A percentile compares a stretch with the other conserved stretches of the same genome.
phyloP scores from a whole-genome alignment of 2,113 vertebrate species.

The Crotalus helleri region DNA sequence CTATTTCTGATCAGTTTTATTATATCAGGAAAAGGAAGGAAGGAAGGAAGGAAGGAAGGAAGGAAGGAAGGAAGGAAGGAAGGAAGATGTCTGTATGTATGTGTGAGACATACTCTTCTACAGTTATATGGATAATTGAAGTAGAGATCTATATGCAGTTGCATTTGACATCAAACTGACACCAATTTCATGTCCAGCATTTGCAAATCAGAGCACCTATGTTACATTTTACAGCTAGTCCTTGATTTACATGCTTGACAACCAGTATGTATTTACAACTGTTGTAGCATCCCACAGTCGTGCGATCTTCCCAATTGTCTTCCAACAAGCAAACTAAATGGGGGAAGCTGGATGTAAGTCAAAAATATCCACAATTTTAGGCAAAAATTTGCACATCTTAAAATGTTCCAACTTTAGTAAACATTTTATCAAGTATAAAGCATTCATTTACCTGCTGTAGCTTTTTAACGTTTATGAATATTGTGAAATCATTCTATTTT shows the following conservation, averaged over 20 bases:
- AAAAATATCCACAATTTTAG: not conserved
- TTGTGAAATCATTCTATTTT: not conserved
- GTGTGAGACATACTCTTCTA: not conserved
- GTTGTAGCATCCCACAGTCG: not conserved
- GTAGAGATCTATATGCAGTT: not conserved
- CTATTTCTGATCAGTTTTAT: not conserved
- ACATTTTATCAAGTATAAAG: not conserved
- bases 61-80: no score
- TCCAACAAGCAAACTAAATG: not conserved
- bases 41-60: no score
- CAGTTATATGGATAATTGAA: not conserved
- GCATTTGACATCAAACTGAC: not conserved
- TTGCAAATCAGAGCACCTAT: not conserved
- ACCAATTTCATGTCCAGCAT: not conserved
- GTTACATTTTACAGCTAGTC: not conserved
- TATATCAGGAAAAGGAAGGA: not conserved
- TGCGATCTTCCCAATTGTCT: not conserved
- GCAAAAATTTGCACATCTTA: not conserved
- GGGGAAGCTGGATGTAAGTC: not conserved
- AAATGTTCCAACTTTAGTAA: not conserved
- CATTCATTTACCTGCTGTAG: not conserved
- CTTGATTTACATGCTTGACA: not conserved
- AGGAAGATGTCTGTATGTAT: no score
- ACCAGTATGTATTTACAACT: not conserved
- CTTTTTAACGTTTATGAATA: not conserved